Conservation (phyloP, 2,888 invertebrate species). For the Pterobdella sp. region DNA sequence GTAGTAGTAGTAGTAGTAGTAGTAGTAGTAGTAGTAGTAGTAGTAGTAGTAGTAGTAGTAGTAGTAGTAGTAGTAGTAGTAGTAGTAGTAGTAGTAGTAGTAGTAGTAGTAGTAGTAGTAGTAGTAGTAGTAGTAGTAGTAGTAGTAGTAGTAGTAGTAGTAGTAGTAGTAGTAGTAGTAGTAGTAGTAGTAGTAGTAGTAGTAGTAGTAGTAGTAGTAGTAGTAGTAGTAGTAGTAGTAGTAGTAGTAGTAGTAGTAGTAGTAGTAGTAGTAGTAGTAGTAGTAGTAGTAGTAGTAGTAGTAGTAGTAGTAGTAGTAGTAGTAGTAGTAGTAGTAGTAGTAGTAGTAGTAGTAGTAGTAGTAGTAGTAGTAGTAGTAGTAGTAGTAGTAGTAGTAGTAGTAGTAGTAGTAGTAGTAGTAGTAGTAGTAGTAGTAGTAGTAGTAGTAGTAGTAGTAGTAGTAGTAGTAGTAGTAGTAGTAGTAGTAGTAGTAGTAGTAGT, state of each 20-base stretch:
- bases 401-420: too few species aligned
- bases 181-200: slow-evolving; percentile 2
- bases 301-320: too few species aligned
- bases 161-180: slow-evolving; percentile 15
- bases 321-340: too few species aligned
- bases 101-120: slow-evolving; percentile 2
- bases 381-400: too few species aligned
- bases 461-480: slow-evolving; percentile 25
- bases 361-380: too few species aligned
- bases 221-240: slow-evolving; percentile 15
- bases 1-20: slow-evolving; percentile 16
- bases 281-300: too few species aligned
- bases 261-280: too few species aligned
- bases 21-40: slow-evolving; percentile 13
- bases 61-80: slow-evolving; percentile 14
- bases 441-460: too few species aligned
- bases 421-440: too few species aligned
- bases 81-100: slow-evolving; percentile 16
- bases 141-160: slow-evolving; percentile 16
- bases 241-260: slow-evolving; percentile 16
- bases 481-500: slow-evolving; percentile 23
- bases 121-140: slow-evolving; percentile 14
- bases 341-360: too few species aligned
- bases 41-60: slow-evolving; percentile 5
- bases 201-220: slow-evolving; percentile 14